Evolutionary conservation across 1,140 invertebrate genomes (phyloP).

Genomic region (Contarinia nasturtii): DNA sequence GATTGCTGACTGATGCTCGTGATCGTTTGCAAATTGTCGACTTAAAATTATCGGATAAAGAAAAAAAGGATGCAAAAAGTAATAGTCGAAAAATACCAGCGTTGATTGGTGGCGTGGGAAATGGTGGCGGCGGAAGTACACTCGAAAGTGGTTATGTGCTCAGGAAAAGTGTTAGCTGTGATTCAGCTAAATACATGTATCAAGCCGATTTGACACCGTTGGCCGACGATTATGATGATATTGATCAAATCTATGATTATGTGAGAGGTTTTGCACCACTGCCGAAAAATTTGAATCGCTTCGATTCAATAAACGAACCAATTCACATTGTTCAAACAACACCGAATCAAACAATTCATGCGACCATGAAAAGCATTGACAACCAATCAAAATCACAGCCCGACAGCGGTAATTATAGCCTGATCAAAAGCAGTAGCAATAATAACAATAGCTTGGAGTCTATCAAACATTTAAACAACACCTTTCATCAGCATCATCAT

Average conservation of each 20-base stretch:
- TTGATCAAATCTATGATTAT: slow-evolving; percentile 93
- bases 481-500: neutral
- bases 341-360: slow-evolving; percentile 1
- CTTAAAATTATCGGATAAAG: slow-evolving; percentile 46
- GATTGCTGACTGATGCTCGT: slow-evolving; percentile 59
- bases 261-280: slow-evolving; percentile 78
- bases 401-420: slow-evolving; percentile 21
- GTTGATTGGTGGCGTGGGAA: slow-evolving; percentile 10
- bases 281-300: slow-evolving; percentile 53
- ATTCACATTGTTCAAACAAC: no score
- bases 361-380: slow-evolving; percentile 4
- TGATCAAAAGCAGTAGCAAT: slow-evolving; percentile 1
- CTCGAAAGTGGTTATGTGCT: slow-evolving; percentile 33
- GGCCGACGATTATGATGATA: slow-evolving; percentile 81
- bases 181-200: slow-evolving; percentile 17
- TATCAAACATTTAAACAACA: slow-evolving; percentile 3
- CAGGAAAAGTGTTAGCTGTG: slow-evolving; percentile 50
- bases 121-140: no score
- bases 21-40: slow-evolving; percentile 66
- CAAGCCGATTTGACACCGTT: slow-evolving; percentile 21
- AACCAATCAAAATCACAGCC: slow-evolving; percentile 13
- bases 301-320: slow-evolving; percentile 25
- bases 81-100: slow-evolving; percentile 9
- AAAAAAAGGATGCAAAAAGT: slow-evolving; percentile 24
- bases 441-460: slow-evolving; percentile 11